Base-by-base conservation (phyloP, 2,797 vertebrate genomes). In the Falco biarmicus region DNA sequence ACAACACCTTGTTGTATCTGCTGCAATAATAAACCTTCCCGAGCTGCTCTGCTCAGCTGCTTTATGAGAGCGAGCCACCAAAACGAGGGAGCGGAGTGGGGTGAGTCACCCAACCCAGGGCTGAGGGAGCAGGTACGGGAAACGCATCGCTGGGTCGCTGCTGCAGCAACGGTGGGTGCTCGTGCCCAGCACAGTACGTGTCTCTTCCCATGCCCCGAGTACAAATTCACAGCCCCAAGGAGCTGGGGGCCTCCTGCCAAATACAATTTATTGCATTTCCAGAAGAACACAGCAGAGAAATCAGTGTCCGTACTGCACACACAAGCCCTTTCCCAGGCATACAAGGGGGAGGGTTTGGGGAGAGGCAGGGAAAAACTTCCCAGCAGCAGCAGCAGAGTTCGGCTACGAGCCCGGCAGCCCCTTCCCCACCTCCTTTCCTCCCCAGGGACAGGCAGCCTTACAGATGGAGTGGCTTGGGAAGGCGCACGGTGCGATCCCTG, bases 221-320 rank as follows among this genome's bases (percentile, higher is more conserved):
- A 95, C 73, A 87, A 90, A 94, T 45, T 85, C 84, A 92, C 84
- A 94, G 93, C 82, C 54, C 25, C 2, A 1, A 92, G 66, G 71
- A 94, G 68, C 56, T 1, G 3, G 63, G 61, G 89, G 80, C 87
- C 87, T 91, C 87, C 76, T 95, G 94, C 87, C 92, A 89, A 92
- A 96, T n/a, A 41, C 14, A 21, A 89, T 96, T 96, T 97, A 96
- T 96, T 96, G 85, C 48, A 53, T 95, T 93, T 93, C 84, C 86
- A 96, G 77, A 53, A 90, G 76, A 87, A 83, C 69, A 91, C 34
- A 89, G 74, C 64, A 68, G 48, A 86, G 73, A 66, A 90, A 83
- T 71, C 45, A 7, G 31, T 41, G 54, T 66, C 63, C 2, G 12
- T 31, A 53, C 43, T 10, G 29, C 77, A 50, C 37, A 14, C 68